Evolutionary conservation across 2,888 invertebrate genomes (phyloP).

Genomic region (Germaria angustata): DNA sequence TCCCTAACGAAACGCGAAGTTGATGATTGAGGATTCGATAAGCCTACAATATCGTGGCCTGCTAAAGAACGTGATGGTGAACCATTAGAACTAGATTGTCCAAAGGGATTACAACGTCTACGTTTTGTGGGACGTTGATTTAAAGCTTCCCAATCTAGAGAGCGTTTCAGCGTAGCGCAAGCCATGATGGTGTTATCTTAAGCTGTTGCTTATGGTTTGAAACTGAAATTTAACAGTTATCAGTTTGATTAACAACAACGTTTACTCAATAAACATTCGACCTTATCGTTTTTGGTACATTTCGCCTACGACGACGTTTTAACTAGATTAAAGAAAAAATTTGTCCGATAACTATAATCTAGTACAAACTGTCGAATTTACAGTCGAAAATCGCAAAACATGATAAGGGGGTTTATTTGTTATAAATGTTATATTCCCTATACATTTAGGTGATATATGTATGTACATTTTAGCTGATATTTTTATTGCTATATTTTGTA

Average conservation of each 20-base stretch:
- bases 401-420: no score
- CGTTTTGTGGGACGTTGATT: conserved; percentile 93
- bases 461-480: no score
- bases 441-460: no score
- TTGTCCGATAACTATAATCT: no score
- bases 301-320: no score
- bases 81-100: conserved; percentile 81
- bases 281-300: not conserved
- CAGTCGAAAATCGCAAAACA: no score
- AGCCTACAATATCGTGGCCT: conserved; percentile 57
- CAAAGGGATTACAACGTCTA: conserved; percentile 94
- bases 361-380: no score
- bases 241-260: not conserved
- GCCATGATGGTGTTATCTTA: conserved; percentile 84
- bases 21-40: conserved; percentile 72
- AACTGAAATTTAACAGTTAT: not conserved
- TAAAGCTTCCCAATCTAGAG: conserved; percentile 96
- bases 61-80: conserved; percentile 72
- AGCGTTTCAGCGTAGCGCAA: conserved; percentile 97
- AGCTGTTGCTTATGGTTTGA: not conserved
- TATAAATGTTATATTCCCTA: no score
- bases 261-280: not conserved
- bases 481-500: no score
- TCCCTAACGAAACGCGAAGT: conserved; percentile 78
- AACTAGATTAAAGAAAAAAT: no score